Evolutionary conservation across 2,888 invertebrate species (phyloP), one percentile per base, ranked within the genome.

Genomic region (Cyaniris semiargus): DNA sequence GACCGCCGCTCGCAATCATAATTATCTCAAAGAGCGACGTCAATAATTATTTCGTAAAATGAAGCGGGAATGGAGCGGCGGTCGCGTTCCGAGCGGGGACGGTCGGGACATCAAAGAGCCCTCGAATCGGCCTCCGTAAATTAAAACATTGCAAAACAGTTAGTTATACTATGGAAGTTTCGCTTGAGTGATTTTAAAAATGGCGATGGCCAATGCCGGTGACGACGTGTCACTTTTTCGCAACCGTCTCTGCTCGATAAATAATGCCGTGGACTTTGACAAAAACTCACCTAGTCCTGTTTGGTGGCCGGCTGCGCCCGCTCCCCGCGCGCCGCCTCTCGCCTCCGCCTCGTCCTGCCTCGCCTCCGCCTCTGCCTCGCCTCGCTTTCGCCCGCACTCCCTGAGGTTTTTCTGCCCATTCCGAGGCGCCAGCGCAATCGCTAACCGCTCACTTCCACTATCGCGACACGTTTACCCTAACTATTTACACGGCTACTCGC

Each of bases 241-340:
- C 93, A 88, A 90, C 91, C 87, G 93, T 94, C 94, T 93, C 93
- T 92, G 88, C 92, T 89, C 90, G 92, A 94, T 94, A 94, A 93
- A 94, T 93, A 94, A 94, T 93, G 92, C 89, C 90, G 91, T 88
- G 88, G 90, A 88, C 92, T 93, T 92, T 94, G 94, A 92, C 91
- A 94, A 94, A 94, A 94, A 94, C 94, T 94, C 82, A 94, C 94
- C 94, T 93, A 94, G 92, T 91, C 93, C 86, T 92, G 93, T 92
- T 91, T 86, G 89, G 92, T 91, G 90, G 92, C 88, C 91, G 90
- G 88, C 90, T 86, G 91, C 91, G 88, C 91, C 89, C 89, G 85
- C 89, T 86, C 89, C 88, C 85, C 81, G 80, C 81, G 77, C 81
- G 78, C 80, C 80, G 81, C 79, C 80, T 81, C 82, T 81, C 82